A percentile compares a stretch with the other conserved stretches of the same genome.
Conservation (phyloP, 2,888 invertebrate genomes). For the Coleophora flavipennella region DNA sequence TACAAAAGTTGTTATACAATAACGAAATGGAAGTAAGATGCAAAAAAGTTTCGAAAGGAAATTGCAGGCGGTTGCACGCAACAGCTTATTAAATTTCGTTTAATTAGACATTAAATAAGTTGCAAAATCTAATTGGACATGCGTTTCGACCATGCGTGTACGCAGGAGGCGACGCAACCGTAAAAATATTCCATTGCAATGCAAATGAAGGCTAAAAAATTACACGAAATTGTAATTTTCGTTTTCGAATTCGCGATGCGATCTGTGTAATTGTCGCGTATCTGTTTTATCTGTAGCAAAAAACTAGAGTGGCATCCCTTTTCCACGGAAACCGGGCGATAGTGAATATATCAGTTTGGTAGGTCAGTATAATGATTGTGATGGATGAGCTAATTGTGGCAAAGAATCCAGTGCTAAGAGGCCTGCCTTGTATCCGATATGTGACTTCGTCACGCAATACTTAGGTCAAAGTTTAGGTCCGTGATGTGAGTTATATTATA, state of each 20-base stretch:
- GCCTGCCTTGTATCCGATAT: too few species aligned
- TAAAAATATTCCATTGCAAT: constrained; percentile 56
- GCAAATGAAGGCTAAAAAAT: constrained; percentile 46
- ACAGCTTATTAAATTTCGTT: constrained; percentile 14
- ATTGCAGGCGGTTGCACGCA: constrained; percentile 5
- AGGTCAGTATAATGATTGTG: too few species aligned
- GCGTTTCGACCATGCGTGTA: constrained; percentile 56
- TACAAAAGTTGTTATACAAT: constrained; percentile 7
- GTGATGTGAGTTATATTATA: too few species aligned
- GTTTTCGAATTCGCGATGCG: constrained; percentile 44
- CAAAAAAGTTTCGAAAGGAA: constrained; percentile 7
- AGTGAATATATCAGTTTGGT: neutral
- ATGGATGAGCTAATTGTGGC: too few species aligned
- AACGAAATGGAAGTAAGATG: neutral
- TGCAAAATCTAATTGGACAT: constrained; percentile 49
- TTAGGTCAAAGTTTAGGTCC: too few species aligned
- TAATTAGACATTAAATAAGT: constrained; percentile 22
- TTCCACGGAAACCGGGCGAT: constrained; percentile 22
- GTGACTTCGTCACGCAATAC: too few species aligned
- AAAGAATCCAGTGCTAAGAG: too few species aligned
- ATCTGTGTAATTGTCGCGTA: constrained; percentile 47
- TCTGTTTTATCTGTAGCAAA: constrained; percentile 40
- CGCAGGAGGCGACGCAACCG: constrained; percentile 37
- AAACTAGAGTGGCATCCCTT: constrained; percentile 55
- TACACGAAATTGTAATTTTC: constrained; percentile 37